phyloP scores from a whole-genome alignment of 2,888 invertebrate species.

The Cecidostiba fungosa region DNA sequence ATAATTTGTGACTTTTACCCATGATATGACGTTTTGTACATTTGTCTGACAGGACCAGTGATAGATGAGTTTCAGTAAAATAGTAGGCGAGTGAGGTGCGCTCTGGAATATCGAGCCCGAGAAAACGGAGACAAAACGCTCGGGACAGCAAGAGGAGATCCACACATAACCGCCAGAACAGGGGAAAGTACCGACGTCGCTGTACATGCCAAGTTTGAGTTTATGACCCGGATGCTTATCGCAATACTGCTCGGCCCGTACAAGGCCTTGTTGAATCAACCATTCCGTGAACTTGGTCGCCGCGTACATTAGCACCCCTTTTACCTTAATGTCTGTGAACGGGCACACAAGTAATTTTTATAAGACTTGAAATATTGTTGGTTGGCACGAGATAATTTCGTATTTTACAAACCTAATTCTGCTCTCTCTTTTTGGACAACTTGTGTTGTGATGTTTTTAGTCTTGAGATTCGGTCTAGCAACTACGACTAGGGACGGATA shows the following conservation, averaged over 20 bases:
- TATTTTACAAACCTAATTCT: conserved; percentile 77
- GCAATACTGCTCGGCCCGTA: conserved; percentile 91
- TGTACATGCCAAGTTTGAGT: conserved; percentile 92
- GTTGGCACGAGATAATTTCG: not conserved
- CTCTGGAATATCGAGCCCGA: conserved; percentile 93
- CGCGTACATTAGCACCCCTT: conserved; percentile 89
- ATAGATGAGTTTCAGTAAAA: conserved; percentile 91
- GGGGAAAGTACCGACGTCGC: conserved; percentile 91
- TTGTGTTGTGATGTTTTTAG: conserved; percentile 82
- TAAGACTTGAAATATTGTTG: not conserved
- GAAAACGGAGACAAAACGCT: conserved; percentile 92
- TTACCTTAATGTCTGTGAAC: conserved; percentile 87
- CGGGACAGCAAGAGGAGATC: conserved; percentile 94
- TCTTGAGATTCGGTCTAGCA: conserved; percentile 89
- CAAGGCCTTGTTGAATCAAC: conserved; percentile 92
- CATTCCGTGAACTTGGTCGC: conserved; percentile 94
- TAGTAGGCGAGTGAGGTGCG: conserved; percentile 91
- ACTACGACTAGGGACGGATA: conserved; percentile 93
- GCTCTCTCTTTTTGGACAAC: conserved; percentile 77
- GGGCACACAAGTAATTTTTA: not conserved
- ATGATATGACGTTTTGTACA: conserved; percentile 92
- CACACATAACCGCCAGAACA: conserved; percentile 95
- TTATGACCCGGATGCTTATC: conserved; percentile 84
- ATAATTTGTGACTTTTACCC: conserved; percentile 90
- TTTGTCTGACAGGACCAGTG: conserved; percentile 96